Conservation (phyloP, 2,113 vertebrate species). For the Ctenomys sociabilis region DNA sequence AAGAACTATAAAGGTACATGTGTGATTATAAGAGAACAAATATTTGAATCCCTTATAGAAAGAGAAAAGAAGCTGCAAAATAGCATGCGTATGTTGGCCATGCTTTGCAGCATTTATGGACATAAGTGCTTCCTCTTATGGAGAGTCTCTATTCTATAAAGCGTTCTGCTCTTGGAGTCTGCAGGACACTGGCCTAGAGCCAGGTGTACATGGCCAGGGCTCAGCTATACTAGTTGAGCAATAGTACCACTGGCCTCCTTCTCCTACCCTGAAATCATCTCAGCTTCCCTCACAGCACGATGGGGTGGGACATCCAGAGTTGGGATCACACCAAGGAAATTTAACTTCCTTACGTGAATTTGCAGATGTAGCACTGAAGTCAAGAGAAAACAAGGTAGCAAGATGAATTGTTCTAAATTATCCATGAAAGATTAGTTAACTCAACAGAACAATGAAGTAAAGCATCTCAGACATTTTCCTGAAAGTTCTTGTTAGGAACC, state of each 20-base stretch:
- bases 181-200: background rate
- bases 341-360: background rate
- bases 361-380: background rate
- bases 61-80: background rate
- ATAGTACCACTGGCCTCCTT: too few species aligned
- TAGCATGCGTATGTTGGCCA: background rate
- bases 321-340: background rate
- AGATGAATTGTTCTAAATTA: background rate
- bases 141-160: background rate
- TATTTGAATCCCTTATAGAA: background rate
- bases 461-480: background rate
- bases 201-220: fast-evolving
- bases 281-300: fast-evolving
- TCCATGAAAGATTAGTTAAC: background rate
- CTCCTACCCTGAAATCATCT: background rate
- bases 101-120: background rate
- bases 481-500: background rate
- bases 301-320: too few species aligned
- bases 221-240: background rate
- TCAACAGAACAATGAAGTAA: background rate
- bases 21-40: background rate
- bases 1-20: background rate
- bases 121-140: background rate
- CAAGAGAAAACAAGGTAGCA: background rate
- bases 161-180: background rate